Evolutionary conservation across 1,140 invertebrate genomes (phyloP), one percentile per base, ranked within the genome.

Genomic region (Zaprionus capensis): DNA sequence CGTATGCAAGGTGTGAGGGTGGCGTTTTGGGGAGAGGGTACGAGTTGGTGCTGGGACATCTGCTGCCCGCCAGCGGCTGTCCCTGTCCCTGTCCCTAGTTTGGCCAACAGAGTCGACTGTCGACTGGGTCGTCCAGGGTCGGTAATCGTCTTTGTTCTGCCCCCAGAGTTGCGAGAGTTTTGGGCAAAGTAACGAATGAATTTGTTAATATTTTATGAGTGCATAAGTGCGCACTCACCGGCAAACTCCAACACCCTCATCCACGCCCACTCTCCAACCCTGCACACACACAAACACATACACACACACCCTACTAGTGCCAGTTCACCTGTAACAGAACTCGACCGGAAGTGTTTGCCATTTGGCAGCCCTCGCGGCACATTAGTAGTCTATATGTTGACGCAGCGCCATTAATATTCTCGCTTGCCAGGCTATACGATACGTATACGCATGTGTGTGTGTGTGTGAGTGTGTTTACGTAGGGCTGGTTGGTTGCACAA

Each of bases 201-300:
- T 90, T 90, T 90, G 85, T 90, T 90, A 90, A 90, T 90, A 90
- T 90, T 90, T 90, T 91, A 90, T 90, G 85, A 90, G 85, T 82
- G 82, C 82, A 90, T 90, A 90, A 90, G 85, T 90, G 85, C 86
- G 86, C 85, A 90, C 85, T 90, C 86, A 74, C 73, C 75, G 49
- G 65, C 66, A 69, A 67, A 55, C 34, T 55, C 67, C 57, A 68
- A 70, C 76, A 46, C n/a, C 36, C 72, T 34, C 59, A 55, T 36
- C 64, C 46, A 66, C 34, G 34, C 49, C 26, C 12, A 56, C 22
- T 56, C 49, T 14, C 26, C 59, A 31, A 17, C 17, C 4, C 20
- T 17, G 31, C 31, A 20, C 41, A 63, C 38, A 26, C 34, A n/a
- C n/a, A 34, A 55, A 55, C 24, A 55, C 38, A 58, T n/a, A 66